Evolutionary conservation across 2,888 invertebrate species (phyloP).

Genomic region (Athrips mouffetella): DNA sequence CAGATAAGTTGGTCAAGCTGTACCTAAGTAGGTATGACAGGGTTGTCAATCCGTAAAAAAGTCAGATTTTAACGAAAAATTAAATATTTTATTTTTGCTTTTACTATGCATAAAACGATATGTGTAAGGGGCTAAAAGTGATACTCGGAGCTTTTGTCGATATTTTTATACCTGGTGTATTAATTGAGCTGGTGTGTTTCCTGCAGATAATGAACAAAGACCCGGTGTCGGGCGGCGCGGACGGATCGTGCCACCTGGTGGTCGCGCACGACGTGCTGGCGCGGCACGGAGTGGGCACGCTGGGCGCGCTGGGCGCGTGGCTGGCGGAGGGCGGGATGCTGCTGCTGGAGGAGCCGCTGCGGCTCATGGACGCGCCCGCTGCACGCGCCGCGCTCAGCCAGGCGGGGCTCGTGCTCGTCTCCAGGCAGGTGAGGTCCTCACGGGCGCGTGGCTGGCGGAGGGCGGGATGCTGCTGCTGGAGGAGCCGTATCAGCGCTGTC

Average conservation of each 20-base stretch:
- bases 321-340: conserved; percentile 84
- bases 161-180: too few species aligned
- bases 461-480: conserved; percentile 86
- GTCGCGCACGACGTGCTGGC: conserved; percentile 82
- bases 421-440: conserved; percentile 21
- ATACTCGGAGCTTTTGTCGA: too few species aligned
- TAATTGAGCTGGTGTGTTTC: background rate
- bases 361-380: conserved; percentile 60
- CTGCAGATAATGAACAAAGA: conserved; percentile 73
- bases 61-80: too few species aligned
- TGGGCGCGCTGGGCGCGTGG: conserved; percentile 79
- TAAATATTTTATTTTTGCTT: too few species aligned
- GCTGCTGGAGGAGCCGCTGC: conserved; percentile 82
- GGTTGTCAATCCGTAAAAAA: too few species aligned
- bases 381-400: conserved; percentile 48
- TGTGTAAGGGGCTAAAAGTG: too few species aligned
- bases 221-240: conserved; percentile 73
- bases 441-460: conserved; percentile 79
- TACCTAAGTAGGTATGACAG: too few species aligned
- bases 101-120: too few species aligned
- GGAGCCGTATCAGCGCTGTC: conserved; percentile 75
- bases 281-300: conserved; percentile 69
- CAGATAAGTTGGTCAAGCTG: too few species aligned
- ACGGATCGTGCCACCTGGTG: conserved; percentile 83
- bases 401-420: conserved; percentile 50